A percentile compares a stretch with the other conserved stretches of the same genome.
phyloP scores from a whole-genome alignment of 2,797 vertebrate genomes.

The Phaenicophaeus curvirostris region DNA sequence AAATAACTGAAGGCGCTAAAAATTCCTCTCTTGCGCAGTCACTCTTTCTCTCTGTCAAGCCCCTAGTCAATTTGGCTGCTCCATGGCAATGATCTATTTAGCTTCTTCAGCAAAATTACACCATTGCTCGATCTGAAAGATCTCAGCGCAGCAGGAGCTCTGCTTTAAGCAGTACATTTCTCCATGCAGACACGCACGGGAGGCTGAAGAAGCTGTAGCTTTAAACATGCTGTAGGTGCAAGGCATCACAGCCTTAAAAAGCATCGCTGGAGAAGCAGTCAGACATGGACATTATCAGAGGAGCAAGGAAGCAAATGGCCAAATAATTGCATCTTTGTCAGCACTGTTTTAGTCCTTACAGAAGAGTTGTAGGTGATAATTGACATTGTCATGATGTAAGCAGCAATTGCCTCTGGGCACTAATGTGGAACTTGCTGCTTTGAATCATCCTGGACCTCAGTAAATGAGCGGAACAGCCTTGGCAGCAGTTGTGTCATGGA shows the following conservation, averaged over 20 bases:
- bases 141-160: rapidly evolving
- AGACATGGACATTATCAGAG: not conserved
- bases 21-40: not conserved
- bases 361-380: constrained; percentile 24
- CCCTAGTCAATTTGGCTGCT: not conserved
- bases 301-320: not conserved
- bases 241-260: not conserved
- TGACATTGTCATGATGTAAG: not conserved
- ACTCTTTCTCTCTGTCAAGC: not conserved
- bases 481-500: not conserved
- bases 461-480: not conserved
- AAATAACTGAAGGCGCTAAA: not conserved
- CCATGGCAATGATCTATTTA: not conserved
- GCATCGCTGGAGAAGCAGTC: not conserved
- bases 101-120: not conserved
- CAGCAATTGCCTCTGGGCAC: not conserved
- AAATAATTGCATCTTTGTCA: constrained; percentile 7
- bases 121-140: not conserved
- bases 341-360: not conserved
- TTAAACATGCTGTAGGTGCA: rapidly evolving
- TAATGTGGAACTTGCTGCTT: not conserved
- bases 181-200: rapidly evolving
- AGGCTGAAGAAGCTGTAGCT: not conserved
- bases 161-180: not conserved
- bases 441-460: not conserved